Percentiles rank a stretch among this genome's conserved stretches.
Evolutionary conservation across 2,113 vertebrate genomes (phyloP).

Genomic region (Cichladusa arquata): DNA sequence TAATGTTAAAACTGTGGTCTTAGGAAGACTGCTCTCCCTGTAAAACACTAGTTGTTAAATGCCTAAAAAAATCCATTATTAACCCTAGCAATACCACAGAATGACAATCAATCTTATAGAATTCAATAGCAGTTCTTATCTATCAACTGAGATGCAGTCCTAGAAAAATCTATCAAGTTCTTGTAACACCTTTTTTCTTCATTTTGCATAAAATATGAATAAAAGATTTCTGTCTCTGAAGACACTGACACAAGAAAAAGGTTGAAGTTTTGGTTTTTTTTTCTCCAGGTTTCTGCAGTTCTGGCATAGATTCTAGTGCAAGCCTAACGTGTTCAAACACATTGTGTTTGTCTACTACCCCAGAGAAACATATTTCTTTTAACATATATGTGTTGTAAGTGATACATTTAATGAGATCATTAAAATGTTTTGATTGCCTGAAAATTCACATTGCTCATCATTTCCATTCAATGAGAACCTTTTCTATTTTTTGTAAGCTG

Average conservation of each 20-base stretch:
- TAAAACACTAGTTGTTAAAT: neutral
- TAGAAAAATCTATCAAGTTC: neutral
- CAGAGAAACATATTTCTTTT: constrained; percentile 18
- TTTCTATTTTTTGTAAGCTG: neutral
- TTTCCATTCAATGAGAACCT: constrained; percentile 12
- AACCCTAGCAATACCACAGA: neutral
- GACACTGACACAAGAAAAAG: constrained; percentile 2
- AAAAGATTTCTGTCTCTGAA: neutral
- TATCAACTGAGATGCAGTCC: neutral
- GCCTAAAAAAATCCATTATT: neutral
- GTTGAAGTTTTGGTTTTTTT: too few relatives aligned
- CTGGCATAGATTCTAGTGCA: neutral
- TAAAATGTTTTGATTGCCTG: constrained; percentile 49
- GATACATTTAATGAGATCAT: constrained; percentile 30
- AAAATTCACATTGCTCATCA: constrained; percentile 30
- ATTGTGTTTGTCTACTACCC: neutral
- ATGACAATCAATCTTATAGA: neutral
- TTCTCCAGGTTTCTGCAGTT: neutral
- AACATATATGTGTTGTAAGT: neutral
- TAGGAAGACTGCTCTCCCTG: neutral
- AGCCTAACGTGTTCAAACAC: constrained; percentile 28
- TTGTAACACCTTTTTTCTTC: neutral
- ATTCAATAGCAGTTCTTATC: neutral
- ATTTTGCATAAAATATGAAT: neutral
- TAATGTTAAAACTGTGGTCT: neutral